These are phyloP conservation scores for Deilephila porcellus DNA, from an alignment of 2,888 invertebrate genomes.

Conservation along the genomic window DNA sequence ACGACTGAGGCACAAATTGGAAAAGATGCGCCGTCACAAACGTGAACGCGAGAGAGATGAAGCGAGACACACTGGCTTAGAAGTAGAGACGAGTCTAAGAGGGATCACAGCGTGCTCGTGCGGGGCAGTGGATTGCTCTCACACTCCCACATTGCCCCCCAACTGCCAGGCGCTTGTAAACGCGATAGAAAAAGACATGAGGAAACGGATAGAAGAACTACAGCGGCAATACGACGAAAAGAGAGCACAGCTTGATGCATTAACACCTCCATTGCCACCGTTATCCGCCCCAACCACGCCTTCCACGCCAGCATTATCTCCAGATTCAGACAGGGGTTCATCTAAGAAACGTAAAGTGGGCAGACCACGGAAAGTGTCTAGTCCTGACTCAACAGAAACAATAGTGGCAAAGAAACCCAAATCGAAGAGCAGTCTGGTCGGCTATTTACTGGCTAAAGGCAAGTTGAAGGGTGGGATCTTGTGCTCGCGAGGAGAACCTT, in stretches of 20 bases:
- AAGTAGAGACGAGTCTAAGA: conserved; percentile 72
- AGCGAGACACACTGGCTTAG: conserved; percentile 62
- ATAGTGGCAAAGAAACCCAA: conserved; percentile 93
- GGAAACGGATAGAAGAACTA: conserved; percentile 91
- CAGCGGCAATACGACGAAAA: conserved; percentile 93
- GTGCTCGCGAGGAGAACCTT: conserved; percentile 82
- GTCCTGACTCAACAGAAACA: conserved; percentile 89
- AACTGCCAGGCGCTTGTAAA: conserved; percentile 86
- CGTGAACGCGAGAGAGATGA: conserved; percentile 70
- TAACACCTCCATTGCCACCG: conserved; percentile 84
- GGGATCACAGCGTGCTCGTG: conserved; percentile 75
- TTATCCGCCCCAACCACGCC: conserved; percentile 74
- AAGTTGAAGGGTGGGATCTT: conserved; percentile 83
- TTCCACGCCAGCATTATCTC: conserved; percentile 76
- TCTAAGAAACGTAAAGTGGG: conserved; percentile 93
- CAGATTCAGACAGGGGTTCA: conserved; percentile 80
- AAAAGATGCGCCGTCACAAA: conserved; percentile 76
- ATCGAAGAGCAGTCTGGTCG: conserved; percentile 87
- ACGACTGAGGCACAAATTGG: conserved; percentile 72
- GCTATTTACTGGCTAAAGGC: conserved; percentile 87
- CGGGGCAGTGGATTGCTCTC: conserved; percentile 60
- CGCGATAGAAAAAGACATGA: conserved; percentile 92
- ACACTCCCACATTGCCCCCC: conserved; percentile 65
- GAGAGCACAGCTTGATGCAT: conserved; percentile 91
- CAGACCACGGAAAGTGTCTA: conserved; percentile 89